Base-by-base conservation (phyloP, 2,113 vertebrate genomes). In the Heterochromis multidens region DNA sequence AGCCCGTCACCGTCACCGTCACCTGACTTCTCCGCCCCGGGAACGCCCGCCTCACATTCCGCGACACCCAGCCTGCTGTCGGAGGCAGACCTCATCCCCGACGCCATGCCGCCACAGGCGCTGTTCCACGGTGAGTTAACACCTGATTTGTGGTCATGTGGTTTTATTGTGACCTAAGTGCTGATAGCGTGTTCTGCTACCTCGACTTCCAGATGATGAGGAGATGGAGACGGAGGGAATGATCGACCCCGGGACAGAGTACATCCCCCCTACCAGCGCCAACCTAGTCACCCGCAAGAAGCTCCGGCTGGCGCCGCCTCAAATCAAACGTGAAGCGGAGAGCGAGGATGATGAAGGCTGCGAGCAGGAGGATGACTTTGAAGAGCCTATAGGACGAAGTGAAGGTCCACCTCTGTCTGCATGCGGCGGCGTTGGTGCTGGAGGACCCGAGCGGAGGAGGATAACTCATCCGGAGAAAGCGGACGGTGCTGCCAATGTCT, bases 181-280 rank as follows among this genome's bases (percentile, higher is more conserved):
- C 13, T 80, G 60, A 60, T 3, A 27, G 1, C 3, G 7, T 29
- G 29, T 19, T 81, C 27, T 31, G 27, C 14, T 19, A 23, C 35
- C 17, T 11, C 2, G 6, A 0, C 29, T 21, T 83, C 29, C 94
- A 99, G 99, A 99, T 81, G 99, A 99, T 16, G 99, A 99, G 57
- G 98, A 99, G 92, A 91, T 98, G 92, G 98, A 99, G 81, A 95
- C 95, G 0, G 98, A 99, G 21, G 96, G 97, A 2, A 97, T 99
- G 89, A 99, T 99, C 57, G 99, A 99, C 90, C 99, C 99, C 0
- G 99, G 99, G 59, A 98, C 98, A 88, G 99, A 99, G 94, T 98
- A 97, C 0, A 10, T 97, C 1, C 98, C 98, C 0, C 97, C 97
- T 13, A 92, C 97, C n/a, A 93, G 93, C 46, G 88, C 96, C 19